Base-by-base conservation (phyloP, 2,113 vertebrate species). In the Pteropus alecto region DNA sequence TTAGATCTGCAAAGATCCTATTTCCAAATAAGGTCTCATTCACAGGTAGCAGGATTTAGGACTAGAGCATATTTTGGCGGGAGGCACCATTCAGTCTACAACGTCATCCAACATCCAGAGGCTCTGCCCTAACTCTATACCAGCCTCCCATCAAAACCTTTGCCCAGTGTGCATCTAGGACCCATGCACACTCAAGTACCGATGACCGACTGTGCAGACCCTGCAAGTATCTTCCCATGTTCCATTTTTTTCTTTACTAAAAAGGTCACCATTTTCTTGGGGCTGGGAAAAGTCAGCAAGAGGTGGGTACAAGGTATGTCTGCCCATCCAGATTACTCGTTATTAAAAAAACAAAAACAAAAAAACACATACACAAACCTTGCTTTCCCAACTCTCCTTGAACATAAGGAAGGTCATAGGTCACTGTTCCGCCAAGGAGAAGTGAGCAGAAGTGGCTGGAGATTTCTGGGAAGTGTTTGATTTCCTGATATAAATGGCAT, bases 21-120 rank as follows among this genome's bases (percentile, higher is more conserved):
- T 92, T 78, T 67, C 82, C 54, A 84, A 91, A 46, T 33, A 92
- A 87, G 21, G 30, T 58, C 13, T 71, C 60, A 41, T 48, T 70
- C n/a, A 61, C 60, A 90, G 82, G 6, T 93, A 58, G 26, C 1
- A 2, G 3, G 21, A 3, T 6, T 90, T 67, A 85, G 15, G 71
- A 88, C 51, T 56, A 58, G n/a, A 61, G 26, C 30, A 24, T 89
- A 51, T 33, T 30, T 85, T 71, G 54, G n/a, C 21, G 35, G 33
- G 46, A 43, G 16, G 41, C 3, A 60, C 67, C 41, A 1, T 91
- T 41, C 30, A 71, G 58, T 33, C 11, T 21, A 19, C 24, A 90
- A 60, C 16, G 58, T 19, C 51, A 54, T 9, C 33, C 30, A 38
- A 15, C 6, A 10, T 68, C 56, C 30, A 35, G 28, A 83, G 13